These are phyloP conservation scores for Agrotis ipsilon DNA, from an alignment of 2,888 invertebrate species.

Conservation along the genomic window DNA sequence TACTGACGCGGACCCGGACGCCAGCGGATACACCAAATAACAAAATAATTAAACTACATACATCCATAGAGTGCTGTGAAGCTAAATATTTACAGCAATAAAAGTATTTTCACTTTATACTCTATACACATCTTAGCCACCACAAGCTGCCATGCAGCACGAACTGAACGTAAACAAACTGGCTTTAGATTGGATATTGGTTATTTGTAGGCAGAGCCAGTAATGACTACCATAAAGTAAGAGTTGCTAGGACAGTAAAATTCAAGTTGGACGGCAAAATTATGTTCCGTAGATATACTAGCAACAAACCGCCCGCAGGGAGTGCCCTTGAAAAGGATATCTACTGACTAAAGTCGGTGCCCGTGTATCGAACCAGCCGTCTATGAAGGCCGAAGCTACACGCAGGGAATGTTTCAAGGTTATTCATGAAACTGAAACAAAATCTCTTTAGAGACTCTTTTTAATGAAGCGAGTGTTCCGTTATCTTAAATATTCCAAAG, in stretches of 20 bases:
- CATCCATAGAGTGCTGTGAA: slow-evolving; percentile 48
- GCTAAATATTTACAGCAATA: slow-evolving; percentile 69
- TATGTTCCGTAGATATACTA: slow-evolving; percentile 60
- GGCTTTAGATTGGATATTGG: slow-evolving; percentile 63
- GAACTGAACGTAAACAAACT: slow-evolving; percentile 65
- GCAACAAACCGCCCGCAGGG: slow-evolving; percentile 68
- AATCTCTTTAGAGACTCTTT: slow-evolving; percentile 21
- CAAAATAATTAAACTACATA: slow-evolving; percentile 48
- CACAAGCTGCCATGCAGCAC: slow-evolving; percentile 40
- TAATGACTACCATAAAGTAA: slow-evolving; percentile 57
- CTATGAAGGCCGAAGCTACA: slow-evolving; percentile 76
- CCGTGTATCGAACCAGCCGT: slow-evolving; percentile 81
- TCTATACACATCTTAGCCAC: slow-evolving; percentile 46
- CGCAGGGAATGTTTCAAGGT: slow-evolving; percentile 64
- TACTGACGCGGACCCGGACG: slow-evolving; percentile 55
- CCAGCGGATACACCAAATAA: slow-evolving; percentile 60
- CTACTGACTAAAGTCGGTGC: slow-evolving; percentile 71
- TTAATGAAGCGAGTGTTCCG: slow-evolving; percentile 10
- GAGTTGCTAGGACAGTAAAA: slow-evolving; percentile 61
- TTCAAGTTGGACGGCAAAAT: slow-evolving; percentile 63
- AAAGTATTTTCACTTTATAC: slow-evolving; percentile 67
- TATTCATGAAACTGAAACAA: slow-evolving; percentile 56
- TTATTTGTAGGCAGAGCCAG: slow-evolving; percentile 53
- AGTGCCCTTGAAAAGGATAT: slow-evolving; percentile 82
- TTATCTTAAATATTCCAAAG: slow-evolving; percentile 65